These are phyloP conservation scores for Urocolius indicus DNA, from an alignment of 2,113 vertebrate genomes.

Conservation along the genomic window DNA sequence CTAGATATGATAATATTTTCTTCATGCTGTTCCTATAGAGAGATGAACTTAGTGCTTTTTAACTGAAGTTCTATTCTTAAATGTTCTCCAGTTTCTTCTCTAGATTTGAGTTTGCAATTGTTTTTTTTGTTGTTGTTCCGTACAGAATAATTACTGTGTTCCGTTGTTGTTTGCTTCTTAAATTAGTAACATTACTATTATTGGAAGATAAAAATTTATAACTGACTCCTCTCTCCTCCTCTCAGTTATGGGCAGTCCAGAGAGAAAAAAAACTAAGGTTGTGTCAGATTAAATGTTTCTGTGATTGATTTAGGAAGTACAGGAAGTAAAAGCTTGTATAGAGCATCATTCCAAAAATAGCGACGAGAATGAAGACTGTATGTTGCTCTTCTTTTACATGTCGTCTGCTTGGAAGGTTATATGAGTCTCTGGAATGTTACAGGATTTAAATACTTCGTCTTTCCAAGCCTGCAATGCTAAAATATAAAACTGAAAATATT, in stretches of 20 bases:
- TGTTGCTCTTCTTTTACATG: neutral
- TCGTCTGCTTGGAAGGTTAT: neutral
- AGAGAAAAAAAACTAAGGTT: neutral
- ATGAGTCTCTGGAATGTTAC: neutral
- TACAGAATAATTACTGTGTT: neutral
- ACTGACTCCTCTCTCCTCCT: neutral
- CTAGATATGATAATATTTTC: neutral
- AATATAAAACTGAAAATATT: neutral
- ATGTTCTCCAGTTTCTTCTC: neutral
- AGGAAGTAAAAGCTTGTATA: neutral
- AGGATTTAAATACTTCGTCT: neutral
- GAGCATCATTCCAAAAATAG: neutral
- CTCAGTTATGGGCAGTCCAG: neutral
- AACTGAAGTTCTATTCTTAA: neutral
- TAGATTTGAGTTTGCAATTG: neutral
- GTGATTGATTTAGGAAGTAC: neutral
- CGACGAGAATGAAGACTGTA: neutral
- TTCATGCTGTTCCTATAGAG: neutral
- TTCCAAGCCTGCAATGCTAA: neutral
- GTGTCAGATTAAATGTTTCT: neutral
- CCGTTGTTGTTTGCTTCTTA: neutral
- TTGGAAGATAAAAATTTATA: neutral
- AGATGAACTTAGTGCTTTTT: neutral
- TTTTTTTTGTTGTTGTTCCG: neutral
- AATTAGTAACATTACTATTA: neutral